Conservation (phyloP, 2,797 vertebrate genomes). For the Rallus crepitans region DNA sequence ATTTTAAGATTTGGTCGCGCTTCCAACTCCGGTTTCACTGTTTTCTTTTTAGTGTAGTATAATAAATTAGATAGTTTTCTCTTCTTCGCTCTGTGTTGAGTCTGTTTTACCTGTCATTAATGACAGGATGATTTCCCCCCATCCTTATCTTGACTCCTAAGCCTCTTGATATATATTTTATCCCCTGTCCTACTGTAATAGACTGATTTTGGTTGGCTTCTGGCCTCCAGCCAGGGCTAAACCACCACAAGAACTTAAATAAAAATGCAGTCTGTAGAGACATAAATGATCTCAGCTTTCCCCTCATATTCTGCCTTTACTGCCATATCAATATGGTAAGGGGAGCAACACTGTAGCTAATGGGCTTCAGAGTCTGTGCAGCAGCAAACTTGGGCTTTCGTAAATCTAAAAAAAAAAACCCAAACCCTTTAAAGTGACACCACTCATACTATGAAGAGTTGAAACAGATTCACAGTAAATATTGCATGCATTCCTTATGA, state of each 20-base stretch:
- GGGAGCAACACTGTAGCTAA: not conserved
- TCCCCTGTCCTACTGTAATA: too few species aligned
- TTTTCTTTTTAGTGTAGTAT: too few species aligned
- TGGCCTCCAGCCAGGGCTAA: too few species aligned
- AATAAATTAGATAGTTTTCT: too few species aligned
- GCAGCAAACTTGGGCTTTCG: not conserved
- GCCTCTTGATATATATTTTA: too few species aligned
- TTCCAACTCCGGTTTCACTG: too few species aligned
- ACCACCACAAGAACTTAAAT: not conserved
- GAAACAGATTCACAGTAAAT: not conserved
- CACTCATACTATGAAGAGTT: rapidly evolving
- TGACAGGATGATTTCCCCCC: too few species aligned
- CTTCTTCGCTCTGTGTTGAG: too few species aligned
- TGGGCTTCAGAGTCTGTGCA: not conserved
- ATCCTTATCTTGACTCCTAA: too few species aligned
- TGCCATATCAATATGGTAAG: not conserved
- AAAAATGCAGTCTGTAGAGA: not conserved
- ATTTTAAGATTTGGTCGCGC: too few species aligned
- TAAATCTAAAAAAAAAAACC: not conserved
- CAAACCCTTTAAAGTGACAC: not conserved
- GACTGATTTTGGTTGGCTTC: too few species aligned
- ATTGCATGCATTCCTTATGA: not conserved
- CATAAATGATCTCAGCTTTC: not conserved
- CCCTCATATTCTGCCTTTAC: not conserved
- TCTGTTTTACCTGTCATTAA: too few species aligned